Conservation (phyloP, 1,140 invertebrate genomes). For the Mycetomoellerius zeteki region DNA sequence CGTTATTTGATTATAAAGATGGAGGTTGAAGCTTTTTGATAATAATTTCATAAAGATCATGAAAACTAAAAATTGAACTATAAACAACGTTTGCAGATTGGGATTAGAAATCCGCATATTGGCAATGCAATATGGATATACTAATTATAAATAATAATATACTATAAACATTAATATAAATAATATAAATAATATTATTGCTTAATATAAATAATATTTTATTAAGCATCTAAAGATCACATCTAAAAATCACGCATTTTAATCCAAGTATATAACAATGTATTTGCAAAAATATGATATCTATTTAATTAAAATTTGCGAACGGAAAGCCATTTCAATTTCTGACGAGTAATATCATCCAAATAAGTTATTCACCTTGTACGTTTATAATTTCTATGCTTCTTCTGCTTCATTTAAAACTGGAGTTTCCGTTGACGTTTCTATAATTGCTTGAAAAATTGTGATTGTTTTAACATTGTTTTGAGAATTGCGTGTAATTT, state of each 20-base stretch:
- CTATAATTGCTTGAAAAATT: slow-evolving; percentile 29
- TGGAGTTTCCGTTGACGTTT: background rate
- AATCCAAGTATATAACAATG: background rate
- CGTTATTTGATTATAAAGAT: background rate
- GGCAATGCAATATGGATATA: too few species aligned
- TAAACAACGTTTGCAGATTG: too few species aligned
- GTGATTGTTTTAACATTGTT: slow-evolving; percentile 43
- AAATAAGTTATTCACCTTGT: background rate
- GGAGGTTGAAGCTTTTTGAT: too few species aligned
- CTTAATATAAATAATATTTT: too few species aligned
- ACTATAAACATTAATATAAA: too few species aligned
- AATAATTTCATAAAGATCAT: too few species aligned
- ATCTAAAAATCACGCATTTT: background rate
- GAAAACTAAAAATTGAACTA: too few species aligned
- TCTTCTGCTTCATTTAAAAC: background rate
- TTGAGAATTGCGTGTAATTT: slow-evolving; percentile 52
- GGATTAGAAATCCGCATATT: too few species aligned
- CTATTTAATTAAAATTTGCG: background rate
- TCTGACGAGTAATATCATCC: background rate
- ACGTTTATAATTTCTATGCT: background rate
- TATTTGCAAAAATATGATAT: background rate
- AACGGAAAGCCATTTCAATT: background rate
- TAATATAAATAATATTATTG: too few species aligned
- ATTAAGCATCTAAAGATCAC: too few species aligned
- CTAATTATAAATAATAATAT: too few species aligned